Conservation (phyloP, 2,888 invertebrate species). For the Machimus rusticus region DNA sequence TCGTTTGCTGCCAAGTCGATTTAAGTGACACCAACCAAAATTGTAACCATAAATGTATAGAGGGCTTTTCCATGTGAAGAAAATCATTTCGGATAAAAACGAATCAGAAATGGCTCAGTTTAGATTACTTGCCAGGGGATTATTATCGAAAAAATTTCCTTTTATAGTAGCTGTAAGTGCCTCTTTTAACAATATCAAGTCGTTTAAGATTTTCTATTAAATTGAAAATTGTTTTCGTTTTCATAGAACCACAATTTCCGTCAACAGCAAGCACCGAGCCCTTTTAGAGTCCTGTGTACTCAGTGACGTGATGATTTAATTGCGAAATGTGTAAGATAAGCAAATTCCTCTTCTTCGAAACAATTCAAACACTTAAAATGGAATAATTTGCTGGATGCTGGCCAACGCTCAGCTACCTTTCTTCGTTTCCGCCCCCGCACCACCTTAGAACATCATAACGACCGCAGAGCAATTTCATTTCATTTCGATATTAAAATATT, state of each 20-base stretch:
- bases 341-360: background rate
- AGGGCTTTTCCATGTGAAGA: background rate
- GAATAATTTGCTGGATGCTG: background rate
- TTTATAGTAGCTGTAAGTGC: background rate
- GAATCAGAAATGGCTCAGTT: background rate
- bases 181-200: background rate
- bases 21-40: background rate
- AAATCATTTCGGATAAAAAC: background rate
- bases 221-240: background rate
- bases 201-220: background rate
- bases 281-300: background rate
- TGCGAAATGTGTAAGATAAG: background rate
- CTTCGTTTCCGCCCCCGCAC: background rate
- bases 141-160: background rate
- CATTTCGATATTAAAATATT: slow-evolving; percentile 15
- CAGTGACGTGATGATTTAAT: background rate
- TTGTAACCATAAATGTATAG: background rate
- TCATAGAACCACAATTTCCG: background rate
- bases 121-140: background rate
- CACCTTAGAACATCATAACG: slow-evolving; percentile 3
- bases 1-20: background rate
- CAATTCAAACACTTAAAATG: background rate
- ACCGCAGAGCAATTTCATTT: slow-evolving; percentile 6
- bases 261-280: background rate
- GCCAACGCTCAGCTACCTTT: background rate